A percentile compares a stretch with the other conserved stretches of the same genome.
phyloP scores from a whole-genome alignment of 2,888 invertebrate genomes.

The Tetragnatha montana region DNA sequence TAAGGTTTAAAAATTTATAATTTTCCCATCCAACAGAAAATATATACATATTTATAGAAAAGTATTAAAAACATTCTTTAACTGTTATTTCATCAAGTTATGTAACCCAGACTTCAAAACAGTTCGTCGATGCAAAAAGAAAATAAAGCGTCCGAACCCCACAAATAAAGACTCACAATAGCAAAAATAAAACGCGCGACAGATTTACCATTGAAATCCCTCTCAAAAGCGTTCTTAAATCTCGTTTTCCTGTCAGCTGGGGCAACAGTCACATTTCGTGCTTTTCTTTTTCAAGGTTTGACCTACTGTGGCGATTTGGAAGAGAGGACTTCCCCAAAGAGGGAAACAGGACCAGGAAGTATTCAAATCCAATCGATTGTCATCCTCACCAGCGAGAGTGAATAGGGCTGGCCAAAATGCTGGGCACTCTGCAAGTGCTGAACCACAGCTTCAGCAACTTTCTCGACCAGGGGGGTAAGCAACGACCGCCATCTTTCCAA shows the following conservation, averaged over 20 bases:
- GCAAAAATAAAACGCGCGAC: too few species aligned
- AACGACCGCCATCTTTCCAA: not conserved
- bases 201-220: too few species aligned
- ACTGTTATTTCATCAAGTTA: too few species aligned
- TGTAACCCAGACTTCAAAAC: too few species aligned
- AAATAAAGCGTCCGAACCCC: too few species aligned
- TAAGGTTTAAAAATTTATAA: too few species aligned
- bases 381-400: not conserved
- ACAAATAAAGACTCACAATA: too few species aligned
- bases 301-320: constrained; percentile 1
- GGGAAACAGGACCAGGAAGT: constrained; percentile 18
- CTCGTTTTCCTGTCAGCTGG: constrained; percentile 27
- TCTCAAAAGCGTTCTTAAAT: not conserved
- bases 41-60: too few species aligned
- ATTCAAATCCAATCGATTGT: not conserved
- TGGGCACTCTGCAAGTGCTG: constrained; percentile 30
- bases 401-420: not conserved
- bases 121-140: too few species aligned
- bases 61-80: too few species aligned
- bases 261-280: not conserved
- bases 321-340: not conserved
- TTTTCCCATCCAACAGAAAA: too few species aligned
- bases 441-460: constrained; percentile 58
- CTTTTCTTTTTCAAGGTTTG: constrained; percentile 19
- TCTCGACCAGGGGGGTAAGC: constrained; percentile 60